phyloP scores from a whole-genome alignment of 1,140 invertebrate genomes.

The Stratiolaelaps scimitus region DNA sequence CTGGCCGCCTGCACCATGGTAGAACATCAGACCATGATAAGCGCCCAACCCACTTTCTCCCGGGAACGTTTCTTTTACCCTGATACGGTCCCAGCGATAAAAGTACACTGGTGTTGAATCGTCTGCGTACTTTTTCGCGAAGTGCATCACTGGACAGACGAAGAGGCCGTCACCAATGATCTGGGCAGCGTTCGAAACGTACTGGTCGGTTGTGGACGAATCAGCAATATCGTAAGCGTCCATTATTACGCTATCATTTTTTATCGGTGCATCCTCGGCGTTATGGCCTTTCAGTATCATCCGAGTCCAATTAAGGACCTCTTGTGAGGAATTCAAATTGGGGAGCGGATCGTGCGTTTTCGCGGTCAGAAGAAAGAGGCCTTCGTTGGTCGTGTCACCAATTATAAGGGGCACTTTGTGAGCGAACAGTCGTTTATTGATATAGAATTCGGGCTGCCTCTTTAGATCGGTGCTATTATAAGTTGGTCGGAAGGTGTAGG shows the following conservation, averaged over 20 bases:
- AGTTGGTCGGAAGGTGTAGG: neutral
- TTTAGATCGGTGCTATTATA: neutral
- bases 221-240: no score
- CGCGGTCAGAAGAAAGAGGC: neutral
- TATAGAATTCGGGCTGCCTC: neutral
- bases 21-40: neutral
- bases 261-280: neutral
- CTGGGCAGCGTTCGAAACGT: neutral
- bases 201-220: no score
- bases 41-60: neutral
- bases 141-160: constrained; percentile 1
- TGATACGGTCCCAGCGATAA: neutral
- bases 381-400: constrained; percentile 3
- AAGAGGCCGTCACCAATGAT: constrained; percentile 5
- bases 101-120: neutral
- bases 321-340: neutral
- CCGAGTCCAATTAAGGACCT: neutral
- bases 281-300: neutral
- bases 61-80: neutral
- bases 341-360: neutral
- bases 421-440: neutral
- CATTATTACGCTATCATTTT: neutral
- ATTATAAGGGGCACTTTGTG: neutral
- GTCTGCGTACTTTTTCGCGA: neutral
- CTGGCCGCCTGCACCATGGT: neutral